Evolutionary conservation across 2,797 vertebrate genomes (phyloP).

Genomic region (Danio jaintianensis): DNA sequence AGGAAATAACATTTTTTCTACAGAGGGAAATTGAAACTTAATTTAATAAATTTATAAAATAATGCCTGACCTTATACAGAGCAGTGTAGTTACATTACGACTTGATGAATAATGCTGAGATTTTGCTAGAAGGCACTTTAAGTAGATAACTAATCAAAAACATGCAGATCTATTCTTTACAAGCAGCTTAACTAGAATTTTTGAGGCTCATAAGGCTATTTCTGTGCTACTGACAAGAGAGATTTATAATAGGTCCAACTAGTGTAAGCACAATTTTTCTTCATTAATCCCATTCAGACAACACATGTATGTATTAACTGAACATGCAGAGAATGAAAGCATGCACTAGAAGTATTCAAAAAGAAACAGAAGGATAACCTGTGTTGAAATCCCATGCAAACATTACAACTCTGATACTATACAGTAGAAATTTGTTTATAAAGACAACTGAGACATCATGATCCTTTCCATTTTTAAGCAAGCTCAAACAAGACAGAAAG

Average conservation of each 20-base stretch:
- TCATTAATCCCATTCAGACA: background rate
- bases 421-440: background rate
- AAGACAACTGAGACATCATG: background rate
- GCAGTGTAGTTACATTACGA: background rate
- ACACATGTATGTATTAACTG: background rate
- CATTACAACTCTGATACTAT: background rate
- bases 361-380: conserved; percentile 61
- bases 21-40: background rate
- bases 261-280: background rate
- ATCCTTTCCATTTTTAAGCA: background rate
- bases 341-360: conserved; percentile 54
- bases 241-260: background rate
- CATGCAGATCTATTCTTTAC: background rate
- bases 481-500: conserved; percentile 9
- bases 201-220: background rate
- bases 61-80: background rate
- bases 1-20: background rate
- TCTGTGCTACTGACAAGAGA: background rate
- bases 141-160: background rate
- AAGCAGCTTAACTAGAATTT: background rate
- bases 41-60: background rate
- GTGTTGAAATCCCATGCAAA: conserved; percentile 63
- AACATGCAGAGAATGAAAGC: conserved; percentile 11
- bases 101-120: background rate
- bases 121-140: conserved; percentile 38